Base-by-base conservation (phyloP, 2,888 invertebrate genomes). In the Xestia xanthographa region DNA sequence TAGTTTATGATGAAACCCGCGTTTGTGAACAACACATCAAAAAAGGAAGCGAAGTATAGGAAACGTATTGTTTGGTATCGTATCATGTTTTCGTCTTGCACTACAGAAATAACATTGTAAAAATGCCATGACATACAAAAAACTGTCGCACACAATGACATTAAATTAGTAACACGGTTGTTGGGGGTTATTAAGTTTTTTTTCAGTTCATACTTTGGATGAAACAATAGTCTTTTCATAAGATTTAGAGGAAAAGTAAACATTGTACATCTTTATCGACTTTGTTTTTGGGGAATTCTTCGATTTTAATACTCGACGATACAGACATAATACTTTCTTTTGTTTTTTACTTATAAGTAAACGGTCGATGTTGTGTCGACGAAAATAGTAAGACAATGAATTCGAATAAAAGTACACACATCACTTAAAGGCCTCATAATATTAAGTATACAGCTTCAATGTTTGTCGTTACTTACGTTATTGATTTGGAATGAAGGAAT, bases 1-100 rank as follows among this genome's bases (percentile, higher is more conserved):
- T 22, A 80, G 50, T 80, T 83, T 3, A 79, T 41, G 26, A 73
- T 50, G 34, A 66, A 82, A 0, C 82, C 83, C 1, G 45, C 17
- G 2, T 9, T 29, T 8, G 29, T 38, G 11, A 38, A 75, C 2
- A 60, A 0, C 0, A 80, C 41, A 17, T 83, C 74, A 11, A 60
- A 58, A 2, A 0, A 29, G 11, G 69, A 62, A 0, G 68, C 63
- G 8, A 78, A 69, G 53, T 67, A 71, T 2, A 75, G 8, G 17
- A 65, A 75, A 20, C 17, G 22, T 9, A 68, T 60, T 2, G 45
- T 6, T 22, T 29, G 70, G 12, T 43, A 67, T 58, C 50, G 56
- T 38, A 4, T 22, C 26, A 66, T 65, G 48, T 60, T 79, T 1
- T 58, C 58, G 5, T 65, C 29, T 2, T 12, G 34, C 38, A 26